phyloP scores from a whole-genome alignment of 2,888 invertebrate genomes.

The Cephus pulcher region DNA sequence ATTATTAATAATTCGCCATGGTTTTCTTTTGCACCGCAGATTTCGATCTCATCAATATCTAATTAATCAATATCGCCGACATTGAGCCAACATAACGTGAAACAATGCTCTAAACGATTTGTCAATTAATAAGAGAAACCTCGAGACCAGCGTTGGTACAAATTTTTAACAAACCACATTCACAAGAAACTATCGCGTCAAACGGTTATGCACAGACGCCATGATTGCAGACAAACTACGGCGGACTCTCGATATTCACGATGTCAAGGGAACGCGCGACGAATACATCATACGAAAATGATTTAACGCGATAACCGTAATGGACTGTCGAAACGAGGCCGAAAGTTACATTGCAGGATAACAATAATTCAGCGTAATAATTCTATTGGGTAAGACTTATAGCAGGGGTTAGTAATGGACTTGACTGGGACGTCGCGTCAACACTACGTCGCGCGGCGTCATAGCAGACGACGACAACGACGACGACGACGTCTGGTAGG shows the following conservation, averaged over 20 bases:
- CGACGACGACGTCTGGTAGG: conserved; percentile 11
- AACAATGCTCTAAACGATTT: background rate
- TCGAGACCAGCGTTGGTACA: background rate
- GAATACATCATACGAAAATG: background rate
- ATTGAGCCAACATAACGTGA: background rate
- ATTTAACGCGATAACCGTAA: background rate
- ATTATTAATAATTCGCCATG: background rate
- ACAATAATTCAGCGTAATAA: background rate
- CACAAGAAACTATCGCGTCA: background rate
- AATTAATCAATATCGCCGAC: background rate
- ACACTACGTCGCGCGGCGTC: background rate
- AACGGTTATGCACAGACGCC: background rate
- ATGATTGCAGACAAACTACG: background rate
- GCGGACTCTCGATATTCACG: background rate
- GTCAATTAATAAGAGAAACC: background rate
- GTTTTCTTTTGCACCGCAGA: background rate
- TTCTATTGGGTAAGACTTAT: background rate
- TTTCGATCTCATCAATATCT: background rate
- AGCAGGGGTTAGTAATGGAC: background rate
- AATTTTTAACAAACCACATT: background rate
- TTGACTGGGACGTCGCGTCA: background rate
- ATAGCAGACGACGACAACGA: background rate
- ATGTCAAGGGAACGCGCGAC: background rate
- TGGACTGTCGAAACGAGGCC: background rate
- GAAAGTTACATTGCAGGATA: background rate